These are phyloP conservation scores for Orchestia grillus DNA, from an alignment of 1,140 invertebrate species.

Conservation along the genomic window DNA sequence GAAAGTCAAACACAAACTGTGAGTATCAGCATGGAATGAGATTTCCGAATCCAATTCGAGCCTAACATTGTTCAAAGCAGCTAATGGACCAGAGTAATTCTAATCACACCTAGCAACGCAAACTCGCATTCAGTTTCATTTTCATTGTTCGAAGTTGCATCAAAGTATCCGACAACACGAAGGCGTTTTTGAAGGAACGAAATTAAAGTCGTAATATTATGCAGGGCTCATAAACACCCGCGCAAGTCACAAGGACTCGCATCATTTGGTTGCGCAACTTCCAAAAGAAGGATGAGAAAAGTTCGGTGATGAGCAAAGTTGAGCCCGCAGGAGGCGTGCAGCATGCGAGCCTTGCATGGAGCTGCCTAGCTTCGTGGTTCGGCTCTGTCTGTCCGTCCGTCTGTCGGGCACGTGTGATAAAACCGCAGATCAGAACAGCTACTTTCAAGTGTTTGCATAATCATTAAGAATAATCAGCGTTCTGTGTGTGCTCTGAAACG, in stretches of 20 bases:
- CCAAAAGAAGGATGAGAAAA: slow-evolving; percentile 22
- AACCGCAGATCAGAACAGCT: too few relatives aligned
- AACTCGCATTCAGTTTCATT: background rate
- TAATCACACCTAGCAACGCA: background rate
- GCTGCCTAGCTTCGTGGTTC: background rate
- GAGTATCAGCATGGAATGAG: background rate
- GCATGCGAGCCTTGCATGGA: background rate
- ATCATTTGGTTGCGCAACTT: slow-evolving; percentile 24
- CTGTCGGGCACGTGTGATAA: too few relatives aligned
- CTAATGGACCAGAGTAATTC: background rate
- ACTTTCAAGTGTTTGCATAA: too few relatives aligned
- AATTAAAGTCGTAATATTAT: slow-evolving; percentile 16
- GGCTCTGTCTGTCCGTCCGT: too few relatives aligned
- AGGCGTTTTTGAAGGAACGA: background rate
- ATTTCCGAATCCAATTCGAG: background rate
- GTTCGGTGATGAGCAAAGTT: slow-evolving; percentile 29
- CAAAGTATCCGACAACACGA: background rate
- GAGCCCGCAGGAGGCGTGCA: background rate
- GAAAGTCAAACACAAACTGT: background rate
- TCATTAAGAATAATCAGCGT: too few relatives aligned
- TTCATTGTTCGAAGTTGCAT: background rate
- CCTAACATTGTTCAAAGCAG: background rate
- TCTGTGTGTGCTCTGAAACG: too few relatives aligned
- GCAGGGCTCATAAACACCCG: slow-evolving; percentile 33
- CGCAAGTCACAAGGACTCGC: slow-evolving; percentile 17